These are phyloP conservation scores for Liasis olivaceus DNA, from an alignment of 2,797 vertebrate species.

Conservation along the genomic window DNA sequence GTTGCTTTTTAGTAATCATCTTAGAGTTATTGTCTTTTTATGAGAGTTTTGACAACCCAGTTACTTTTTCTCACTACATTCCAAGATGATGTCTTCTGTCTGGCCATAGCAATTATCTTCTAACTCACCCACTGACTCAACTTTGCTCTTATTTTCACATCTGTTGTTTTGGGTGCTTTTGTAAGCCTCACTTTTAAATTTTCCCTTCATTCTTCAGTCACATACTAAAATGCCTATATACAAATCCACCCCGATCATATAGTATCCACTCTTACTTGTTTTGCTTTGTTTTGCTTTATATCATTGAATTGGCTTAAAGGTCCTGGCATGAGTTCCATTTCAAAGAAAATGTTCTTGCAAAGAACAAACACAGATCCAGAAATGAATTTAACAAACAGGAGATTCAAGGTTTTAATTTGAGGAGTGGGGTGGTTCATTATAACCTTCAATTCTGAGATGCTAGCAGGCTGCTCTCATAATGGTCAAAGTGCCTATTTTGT, in stretches of 20 bases:
- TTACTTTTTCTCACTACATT: background rate
- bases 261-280: background rate
- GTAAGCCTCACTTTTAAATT: background rate
- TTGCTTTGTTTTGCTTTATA: background rate
- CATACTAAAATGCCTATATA: background rate
- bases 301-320: background rate
- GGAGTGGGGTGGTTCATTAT: background rate
- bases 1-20: background rate
- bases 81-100: background rate
- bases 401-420: background rate
- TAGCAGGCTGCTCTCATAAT: background rate
- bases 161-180: background rate
- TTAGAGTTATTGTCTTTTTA: background rate
- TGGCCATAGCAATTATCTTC: background rate
- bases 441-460: background rate
- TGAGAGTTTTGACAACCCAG: background rate
- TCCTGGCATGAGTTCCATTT: background rate
- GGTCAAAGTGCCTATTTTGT: constrained; percentile 4
- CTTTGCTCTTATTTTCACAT: background rate
- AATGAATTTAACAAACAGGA: constrained; percentile 6
- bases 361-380: background rate
- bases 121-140: background rate
- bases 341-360: background rate
- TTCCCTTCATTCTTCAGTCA: background rate
- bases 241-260: background rate